Percentiles rank a stretch among this genome's conserved stretches.
These are phyloP conservation scores for Acrobasis suavella DNA, from an alignment of 2,888 invertebrate species.

Conservation along the genomic window DNA sequence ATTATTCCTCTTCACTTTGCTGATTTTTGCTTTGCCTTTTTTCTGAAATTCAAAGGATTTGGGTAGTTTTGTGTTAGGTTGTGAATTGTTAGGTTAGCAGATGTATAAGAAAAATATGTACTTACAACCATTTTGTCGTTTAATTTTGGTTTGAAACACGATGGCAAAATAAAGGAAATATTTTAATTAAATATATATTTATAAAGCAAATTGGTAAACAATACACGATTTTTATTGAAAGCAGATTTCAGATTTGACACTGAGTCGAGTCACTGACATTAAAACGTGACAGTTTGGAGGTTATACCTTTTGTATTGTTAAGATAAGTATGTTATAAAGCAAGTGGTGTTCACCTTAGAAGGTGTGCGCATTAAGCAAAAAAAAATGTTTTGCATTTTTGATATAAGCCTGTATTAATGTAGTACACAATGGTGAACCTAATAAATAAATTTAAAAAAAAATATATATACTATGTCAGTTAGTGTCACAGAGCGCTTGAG, in stretches of 20 bases:
- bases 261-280: too few relatives aligned
- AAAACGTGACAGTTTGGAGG: background rate
- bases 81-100: background rate
- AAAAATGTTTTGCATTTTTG: too few relatives aligned
- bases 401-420: too few relatives aligned
- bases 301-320: too few relatives aligned
- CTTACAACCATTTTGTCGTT: conserved; percentile 63
- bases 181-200: conserved; percentile 27
- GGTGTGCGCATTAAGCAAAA: too few relatives aligned
- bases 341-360: too few relatives aligned
- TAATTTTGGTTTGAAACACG: background rate
- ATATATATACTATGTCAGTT: too few relatives aligned
- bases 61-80: conserved; percentile 15
- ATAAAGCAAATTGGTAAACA: conserved; percentile 45
- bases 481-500: background rate
- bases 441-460: too few relatives aligned
- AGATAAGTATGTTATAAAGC: too few relatives aligned
- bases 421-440: too few relatives aligned
- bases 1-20: conserved; percentile 80
- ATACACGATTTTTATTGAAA: background rate
- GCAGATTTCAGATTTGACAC: conserved; percentile 13
- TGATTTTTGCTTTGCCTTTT: conserved; percentile 78
- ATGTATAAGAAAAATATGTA: conserved; percentile 28
- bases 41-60: conserved; percentile 58
- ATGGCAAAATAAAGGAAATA: background rate